Base-by-base conservation (phyloP, 1,140 invertebrate species). In the Uloborus diversus region DNA sequence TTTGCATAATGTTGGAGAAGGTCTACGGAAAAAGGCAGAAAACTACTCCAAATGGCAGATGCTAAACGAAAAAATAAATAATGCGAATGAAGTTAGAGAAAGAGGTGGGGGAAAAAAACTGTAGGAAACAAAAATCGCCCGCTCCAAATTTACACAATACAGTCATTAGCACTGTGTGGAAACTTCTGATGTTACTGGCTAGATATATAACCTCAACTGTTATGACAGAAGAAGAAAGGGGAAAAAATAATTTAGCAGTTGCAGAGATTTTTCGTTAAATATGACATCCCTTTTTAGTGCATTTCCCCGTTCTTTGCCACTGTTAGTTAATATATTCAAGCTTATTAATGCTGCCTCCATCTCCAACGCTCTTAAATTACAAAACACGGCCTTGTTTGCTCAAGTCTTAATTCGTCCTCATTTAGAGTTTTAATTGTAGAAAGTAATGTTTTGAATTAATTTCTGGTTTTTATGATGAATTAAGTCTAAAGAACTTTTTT, bases 401-500 rank as follows among this genome's bases (percentile, higher is more conserved):
- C 13, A 64, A 47, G 71, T 64, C 71, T 75, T 64, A 62, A 75
- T 75, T 75, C 59, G 27, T 33, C 56, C 57, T 75, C 57, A 75
- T 75, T 75, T 75, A 75, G 57, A 75, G 71, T 75, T 75, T 75
- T 75, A 75, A 75, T 75, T 75, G 71, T 47, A 20, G 27, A 75
- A 64, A 75, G 71, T 64, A 64, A 62, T 51, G 71, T 75, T 75
- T 75, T 75, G 71, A 75, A 75, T 75, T 75, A 75, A 75, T 75
- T 75, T 75, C 23, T n/a, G 47, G 71, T 75, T 75, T 75, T 75
- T 75, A 75, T 75, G 71, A 64, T 64, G 57, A 32, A 62, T 75
- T 75, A 70, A 64, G 42, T 35, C 37, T 32, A 13, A 13, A 42
- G 37, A 13, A 13, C 17, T 42, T 42, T 17, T 42, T 13, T 13